phyloP scores from a whole-genome alignment of 1,140 invertebrate species.

The Sesamia nonagrioides region DNA sequence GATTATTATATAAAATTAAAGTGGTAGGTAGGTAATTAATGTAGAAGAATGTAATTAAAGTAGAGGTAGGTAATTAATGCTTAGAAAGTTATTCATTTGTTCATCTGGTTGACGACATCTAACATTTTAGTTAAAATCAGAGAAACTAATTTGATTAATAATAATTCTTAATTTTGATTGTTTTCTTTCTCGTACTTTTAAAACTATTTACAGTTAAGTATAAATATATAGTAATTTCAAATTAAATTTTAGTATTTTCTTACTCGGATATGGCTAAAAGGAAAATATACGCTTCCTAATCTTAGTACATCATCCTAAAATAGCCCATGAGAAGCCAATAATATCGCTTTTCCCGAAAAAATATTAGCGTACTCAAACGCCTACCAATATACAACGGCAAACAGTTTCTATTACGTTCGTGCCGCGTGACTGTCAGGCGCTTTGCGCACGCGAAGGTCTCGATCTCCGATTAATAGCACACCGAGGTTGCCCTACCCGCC shows the following conservation, averaged over 20 bases:
- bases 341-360: conserved; percentile 3
- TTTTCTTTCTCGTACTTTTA: no score
- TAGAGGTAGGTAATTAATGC: no score
- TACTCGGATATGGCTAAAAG: neutral
- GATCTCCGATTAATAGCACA: conserved; percentile 70
- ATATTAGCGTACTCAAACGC: conserved; percentile 53
- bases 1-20: no score
- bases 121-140: no score
- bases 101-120: no score
- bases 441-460: conserved; percentile 77
- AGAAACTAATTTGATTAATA: no score
- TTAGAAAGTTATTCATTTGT: no score
- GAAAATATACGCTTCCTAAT: neutral
- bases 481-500: conserved; percentile 63
- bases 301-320: neutral
- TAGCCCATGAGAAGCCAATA: neutral
- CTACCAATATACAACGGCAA: conserved; percentile 70
- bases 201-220: no score
- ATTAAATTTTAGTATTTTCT: neutral
- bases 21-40: no score
- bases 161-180: no score
- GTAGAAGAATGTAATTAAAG: no score
- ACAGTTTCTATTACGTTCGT: conserved; percentile 64
- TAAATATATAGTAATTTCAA: neutral
- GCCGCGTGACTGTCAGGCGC: conserved; percentile 70